Evolutionary conservation across 2,113 vertebrate genomes (phyloP).

Genomic region (Heterocephalus glaber): DNA sequence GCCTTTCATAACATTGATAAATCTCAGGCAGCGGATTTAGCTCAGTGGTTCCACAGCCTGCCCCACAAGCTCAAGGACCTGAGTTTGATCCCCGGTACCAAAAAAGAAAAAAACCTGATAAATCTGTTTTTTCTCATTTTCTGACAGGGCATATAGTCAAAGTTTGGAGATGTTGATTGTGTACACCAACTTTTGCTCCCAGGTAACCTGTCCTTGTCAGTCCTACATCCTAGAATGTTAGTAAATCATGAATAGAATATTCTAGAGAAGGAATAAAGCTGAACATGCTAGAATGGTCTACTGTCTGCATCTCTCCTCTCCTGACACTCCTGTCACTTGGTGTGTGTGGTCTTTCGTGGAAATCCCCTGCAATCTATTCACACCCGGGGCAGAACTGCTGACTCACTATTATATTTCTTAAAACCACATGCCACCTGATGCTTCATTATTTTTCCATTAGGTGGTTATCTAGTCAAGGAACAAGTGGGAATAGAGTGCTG

Average conservation of each 20-base stretch:
- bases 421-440: neutral
- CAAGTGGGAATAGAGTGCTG: neutral
- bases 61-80: too few species aligned
- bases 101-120: too few species aligned
- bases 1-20: neutral
- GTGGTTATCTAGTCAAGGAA: neutral
- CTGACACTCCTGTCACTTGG: accelerated
- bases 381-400: neutral
- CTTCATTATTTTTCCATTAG: neutral
- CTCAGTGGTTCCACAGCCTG: too few species aligned
- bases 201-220: neutral
- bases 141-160: neutral
- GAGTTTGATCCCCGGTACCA: too few species aligned
- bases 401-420: neutral
- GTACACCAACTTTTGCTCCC: neutral
- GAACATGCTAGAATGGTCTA: neutral
- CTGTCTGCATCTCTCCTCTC: neutral
- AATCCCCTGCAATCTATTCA: neutral
- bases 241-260: neutral
- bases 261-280: neutral
- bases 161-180: neutral
- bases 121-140: neutral
- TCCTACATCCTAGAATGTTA: neutral
- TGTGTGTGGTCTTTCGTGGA: neutral
- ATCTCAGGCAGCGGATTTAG: too few species aligned